phyloP scores from a whole-genome alignment of 2,113 vertebrate genomes.

The Elachura formosa region DNA sequence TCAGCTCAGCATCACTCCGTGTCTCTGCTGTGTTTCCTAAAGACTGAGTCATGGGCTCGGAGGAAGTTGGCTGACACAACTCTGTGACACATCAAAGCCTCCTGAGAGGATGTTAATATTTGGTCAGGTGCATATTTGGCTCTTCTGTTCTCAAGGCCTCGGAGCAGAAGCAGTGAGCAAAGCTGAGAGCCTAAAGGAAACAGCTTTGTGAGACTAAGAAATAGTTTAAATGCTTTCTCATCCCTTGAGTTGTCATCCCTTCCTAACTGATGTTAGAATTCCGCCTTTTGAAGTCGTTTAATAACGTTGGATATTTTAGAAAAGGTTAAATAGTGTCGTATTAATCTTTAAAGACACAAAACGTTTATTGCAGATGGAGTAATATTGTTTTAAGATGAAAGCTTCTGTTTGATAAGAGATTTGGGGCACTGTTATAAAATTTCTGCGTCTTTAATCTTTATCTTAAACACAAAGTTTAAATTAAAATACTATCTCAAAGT shows the following conservation, averaged over 20 bases:
- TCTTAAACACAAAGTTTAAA: neutral
- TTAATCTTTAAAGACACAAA: slow-evolving; percentile 44
- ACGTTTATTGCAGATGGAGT: slow-evolving; percentile 13
- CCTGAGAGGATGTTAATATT: slow-evolving; percentile 59
- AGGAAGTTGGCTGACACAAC: neutral
- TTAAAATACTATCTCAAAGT: slow-evolving; percentile 39
- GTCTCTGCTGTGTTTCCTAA: neutral
- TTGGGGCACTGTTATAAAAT: slow-evolving; percentile 20
- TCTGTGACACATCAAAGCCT: slow-evolving; percentile 1
- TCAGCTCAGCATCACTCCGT: neutral
- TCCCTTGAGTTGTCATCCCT: slow-evolving; percentile 38
- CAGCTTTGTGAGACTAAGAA: slow-evolving; percentile 36
- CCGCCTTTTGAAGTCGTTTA: slow-evolving; percentile 30
- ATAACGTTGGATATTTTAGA: slow-evolving; percentile 35
- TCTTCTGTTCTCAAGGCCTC: slow-evolving; percentile 13
- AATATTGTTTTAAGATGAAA: slow-evolving; percentile 55
- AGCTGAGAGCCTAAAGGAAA: slow-evolving; percentile 11
- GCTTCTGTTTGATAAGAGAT: slow-evolving; percentile 33
- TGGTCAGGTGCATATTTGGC: slow-evolving; percentile 62
- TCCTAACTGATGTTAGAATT: slow-evolving; percentile 18
- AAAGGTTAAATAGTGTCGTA: slow-evolving; percentile 30
- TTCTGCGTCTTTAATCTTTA: slow-evolving; percentile 5
- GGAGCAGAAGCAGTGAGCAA: neutral
- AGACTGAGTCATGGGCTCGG: neutral
- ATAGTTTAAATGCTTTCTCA: slow-evolving; percentile 16